Percentiles rank a stretch among this genome's conserved stretches.
Evolutionary conservation across 2,888 invertebrate species (phyloP).

Genomic region (Yponomeuta evonymella): DNA sequence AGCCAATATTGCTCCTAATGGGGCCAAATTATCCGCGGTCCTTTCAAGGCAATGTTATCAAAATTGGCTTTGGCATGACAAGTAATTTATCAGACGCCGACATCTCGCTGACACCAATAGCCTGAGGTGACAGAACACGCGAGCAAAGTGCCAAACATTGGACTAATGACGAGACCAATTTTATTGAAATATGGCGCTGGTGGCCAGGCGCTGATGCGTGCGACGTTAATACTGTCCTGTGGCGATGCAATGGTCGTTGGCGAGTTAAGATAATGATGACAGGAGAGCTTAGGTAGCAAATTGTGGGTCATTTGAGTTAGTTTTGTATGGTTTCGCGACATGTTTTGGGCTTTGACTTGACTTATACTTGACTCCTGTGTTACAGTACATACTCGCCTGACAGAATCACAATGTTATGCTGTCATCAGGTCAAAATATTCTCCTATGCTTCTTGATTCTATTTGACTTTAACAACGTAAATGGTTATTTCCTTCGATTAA

Average conservation of each 20-base stretch:
- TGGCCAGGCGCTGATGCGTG: not conserved
- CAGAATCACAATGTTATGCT: too few species aligned
- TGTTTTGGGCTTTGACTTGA: not conserved
- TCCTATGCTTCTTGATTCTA: too few species aligned
- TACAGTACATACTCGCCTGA: too few species aligned
- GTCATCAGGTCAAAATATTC: too few species aligned
- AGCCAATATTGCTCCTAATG: not conserved
- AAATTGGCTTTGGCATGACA: constrained; percentile 1
- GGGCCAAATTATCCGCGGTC: not conserved
- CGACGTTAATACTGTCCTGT: not conserved
- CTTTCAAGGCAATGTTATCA: not conserved
- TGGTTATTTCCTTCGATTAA: constrained; percentile 38
- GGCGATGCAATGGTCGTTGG: not conserved
- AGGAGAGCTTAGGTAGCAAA: not conserved
- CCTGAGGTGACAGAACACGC: constrained; percentile 30
- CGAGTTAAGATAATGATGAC: not conserved
- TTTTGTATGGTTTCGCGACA: not conserved
- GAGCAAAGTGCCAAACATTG: constrained; percentile 20
- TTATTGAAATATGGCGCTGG: constrained; percentile 5
- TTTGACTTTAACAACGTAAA: constrained; percentile 25
- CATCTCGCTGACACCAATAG: constrained; percentile 24
- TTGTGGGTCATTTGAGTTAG: not conserved
- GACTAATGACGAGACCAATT: not conserved
- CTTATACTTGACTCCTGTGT: too few species aligned
- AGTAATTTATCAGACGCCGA: constrained; percentile 28